A percentile compares a stretch with the other conserved stretches of the same genome.
phyloP scores from a whole-genome alignment of 2,888 invertebrate species.

The Trachelus iudaicus region DNA sequence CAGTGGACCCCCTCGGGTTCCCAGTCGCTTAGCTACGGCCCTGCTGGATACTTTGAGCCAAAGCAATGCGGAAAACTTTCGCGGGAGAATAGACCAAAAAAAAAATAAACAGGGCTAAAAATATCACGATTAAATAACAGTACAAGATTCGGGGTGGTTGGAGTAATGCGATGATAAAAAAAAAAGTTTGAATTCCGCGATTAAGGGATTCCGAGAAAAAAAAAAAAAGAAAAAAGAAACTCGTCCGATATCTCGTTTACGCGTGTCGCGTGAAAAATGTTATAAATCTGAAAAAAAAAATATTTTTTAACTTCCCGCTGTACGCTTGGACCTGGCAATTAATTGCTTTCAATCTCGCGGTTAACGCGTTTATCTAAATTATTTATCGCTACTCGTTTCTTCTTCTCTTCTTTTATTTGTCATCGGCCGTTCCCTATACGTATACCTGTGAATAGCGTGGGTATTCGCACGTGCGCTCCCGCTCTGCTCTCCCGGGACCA shows the following conservation, averaged over 20 bases:
- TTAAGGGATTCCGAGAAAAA: constrained; percentile 5
- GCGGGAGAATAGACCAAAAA: background rate
- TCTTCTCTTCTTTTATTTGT: background rate
- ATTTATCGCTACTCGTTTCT: background rate
- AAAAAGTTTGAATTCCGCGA: background rate
- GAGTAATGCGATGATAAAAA: background rate
- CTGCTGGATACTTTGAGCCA: background rate
- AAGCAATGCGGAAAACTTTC: background rate
- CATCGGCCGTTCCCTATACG: background rate
- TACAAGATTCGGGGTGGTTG: too few relatives aligned
- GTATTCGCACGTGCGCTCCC: background rate
- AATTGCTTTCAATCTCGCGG: background rate
- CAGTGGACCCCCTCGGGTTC: background rate
- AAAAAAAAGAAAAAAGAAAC: too few relatives aligned
- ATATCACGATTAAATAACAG: background rate
- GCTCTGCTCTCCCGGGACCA: background rate
- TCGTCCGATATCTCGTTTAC: constrained; percentile 5
- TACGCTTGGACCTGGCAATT: background rate
- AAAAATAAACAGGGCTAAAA: background rate
- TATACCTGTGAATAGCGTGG: background rate
- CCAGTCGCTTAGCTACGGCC: background rate
- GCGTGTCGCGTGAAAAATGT: constrained; percentile 2
- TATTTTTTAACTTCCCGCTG: background rate
- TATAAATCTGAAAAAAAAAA: background rate
- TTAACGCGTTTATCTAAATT: constrained; percentile 1